These are phyloP conservation scores for Tauraco erythrolophus DNA, from an alignment of 2,113 vertebrate species.

Conservation along the genomic window DNA sequence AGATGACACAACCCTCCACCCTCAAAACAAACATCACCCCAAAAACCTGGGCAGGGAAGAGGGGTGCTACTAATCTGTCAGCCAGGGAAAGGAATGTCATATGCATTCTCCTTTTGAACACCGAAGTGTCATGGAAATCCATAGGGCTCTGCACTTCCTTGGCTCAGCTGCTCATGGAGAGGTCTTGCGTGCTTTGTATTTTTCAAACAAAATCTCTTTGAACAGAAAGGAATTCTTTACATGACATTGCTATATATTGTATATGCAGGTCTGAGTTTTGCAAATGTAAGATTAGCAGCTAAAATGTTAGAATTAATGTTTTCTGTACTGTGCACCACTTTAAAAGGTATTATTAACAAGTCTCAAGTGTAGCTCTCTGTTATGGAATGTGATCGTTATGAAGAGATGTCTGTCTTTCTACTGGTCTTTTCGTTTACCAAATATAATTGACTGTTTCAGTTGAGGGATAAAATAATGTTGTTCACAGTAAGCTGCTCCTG, in stretches of 20 bases:
- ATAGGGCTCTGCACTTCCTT: background rate
- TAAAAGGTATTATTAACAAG: rapidly evolving
- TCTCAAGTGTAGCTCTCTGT: rapidly evolving
- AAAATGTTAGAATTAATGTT: rapidly evolving
- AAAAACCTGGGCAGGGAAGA: background rate
- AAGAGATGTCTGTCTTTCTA: background rate
- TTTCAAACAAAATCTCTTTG: background rate
- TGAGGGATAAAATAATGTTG: background rate
- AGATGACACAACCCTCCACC: rapidly evolving
- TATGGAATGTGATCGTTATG: rapidly evolving
- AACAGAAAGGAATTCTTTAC: background rate
- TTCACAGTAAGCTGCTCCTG: background rate
- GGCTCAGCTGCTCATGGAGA: rapidly evolving
- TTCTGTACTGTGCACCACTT: background rate
- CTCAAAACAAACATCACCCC: too few species aligned
- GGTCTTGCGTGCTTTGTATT: background rate
- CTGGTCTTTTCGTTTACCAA: background rate
- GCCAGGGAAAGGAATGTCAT: rapidly evolving
- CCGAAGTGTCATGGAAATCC: rapidly evolving
- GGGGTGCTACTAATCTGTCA: rapidly evolving
- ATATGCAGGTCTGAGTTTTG: background rate
- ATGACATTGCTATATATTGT: rapidly evolving
- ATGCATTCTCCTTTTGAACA: background rate
- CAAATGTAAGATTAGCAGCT: rapidly evolving
- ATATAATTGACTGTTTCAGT: background rate